Percentiles rank a stretch among this genome's conserved stretches.
phyloP scores from a whole-genome alignment of 2,797 vertebrate species.

The Leptoclinus maculatus region DNA sequence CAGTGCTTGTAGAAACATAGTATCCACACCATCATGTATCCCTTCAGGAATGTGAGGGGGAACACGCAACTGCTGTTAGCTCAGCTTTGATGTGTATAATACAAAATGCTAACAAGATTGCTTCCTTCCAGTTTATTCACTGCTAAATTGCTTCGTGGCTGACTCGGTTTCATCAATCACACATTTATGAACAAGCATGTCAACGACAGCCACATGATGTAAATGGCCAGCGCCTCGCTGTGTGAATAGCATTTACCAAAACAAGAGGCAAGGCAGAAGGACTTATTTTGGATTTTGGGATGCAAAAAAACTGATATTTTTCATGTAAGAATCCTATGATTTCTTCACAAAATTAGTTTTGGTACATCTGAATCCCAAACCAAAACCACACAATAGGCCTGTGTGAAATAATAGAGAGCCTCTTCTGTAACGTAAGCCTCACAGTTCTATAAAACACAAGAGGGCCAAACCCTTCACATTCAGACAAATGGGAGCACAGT shows the following conservation, averaged over 20 bases:
- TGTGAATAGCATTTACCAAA: constrained; percentile 18
- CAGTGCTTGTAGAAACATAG: neutral
- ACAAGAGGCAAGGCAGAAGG: neutral
- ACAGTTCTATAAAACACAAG: constrained; percentile 8
- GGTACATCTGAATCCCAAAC: neutral
- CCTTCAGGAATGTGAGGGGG: neutral
- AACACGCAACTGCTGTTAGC: constrained; percentile 41
- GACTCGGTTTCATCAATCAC: constrained; percentile 35
- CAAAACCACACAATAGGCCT: neutral
- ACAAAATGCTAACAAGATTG: constrained; percentile 55
- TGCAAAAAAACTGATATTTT: neutral
- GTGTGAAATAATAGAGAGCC: constrained; percentile 16
- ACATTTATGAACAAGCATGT: constrained; percentile 54
- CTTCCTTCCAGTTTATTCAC: constrained; percentile 20
- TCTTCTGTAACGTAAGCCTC: constrained; percentile 4
- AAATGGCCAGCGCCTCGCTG: constrained; percentile 1
- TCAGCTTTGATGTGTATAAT: constrained; percentile 49
- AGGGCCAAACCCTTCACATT: constrained; percentile 35
- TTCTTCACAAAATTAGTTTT: neutral
- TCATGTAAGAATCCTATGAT: neutral
- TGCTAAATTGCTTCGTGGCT: constrained; percentile 46
- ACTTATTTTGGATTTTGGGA: constrained; percentile 16
- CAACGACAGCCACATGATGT: neutral
- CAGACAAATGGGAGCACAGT: constrained; percentile 25
- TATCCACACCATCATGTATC: neutral